Conservation (phyloP, 64 coral and sea anemone genomes). For the Actinia equina region DNA sequence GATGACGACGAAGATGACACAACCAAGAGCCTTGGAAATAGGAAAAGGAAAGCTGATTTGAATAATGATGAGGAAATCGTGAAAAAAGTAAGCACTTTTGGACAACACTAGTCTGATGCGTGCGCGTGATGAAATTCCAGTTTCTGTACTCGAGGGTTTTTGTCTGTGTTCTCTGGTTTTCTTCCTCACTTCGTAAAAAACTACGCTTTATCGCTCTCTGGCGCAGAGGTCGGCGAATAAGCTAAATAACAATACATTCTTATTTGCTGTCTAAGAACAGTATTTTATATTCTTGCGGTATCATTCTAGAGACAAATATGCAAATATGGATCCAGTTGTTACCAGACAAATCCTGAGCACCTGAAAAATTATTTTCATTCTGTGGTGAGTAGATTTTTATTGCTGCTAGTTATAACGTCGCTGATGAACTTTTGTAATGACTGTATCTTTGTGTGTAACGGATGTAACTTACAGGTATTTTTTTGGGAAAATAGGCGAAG, state of each 20-base stretch:
- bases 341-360: slow-evolving; percentile 71
- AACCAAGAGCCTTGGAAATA: not conserved
- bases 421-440: too few species aligned
- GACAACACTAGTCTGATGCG: not conserved
- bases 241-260: too few species aligned
- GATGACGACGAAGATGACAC: slow-evolving; percentile 31
- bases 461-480: not conserved
- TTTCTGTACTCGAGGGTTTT: too few species aligned
- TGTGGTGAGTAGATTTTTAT: slow-evolving; percentile 3
- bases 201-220: too few species aligned
- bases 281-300: not conserved
- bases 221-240: too few species aligned
- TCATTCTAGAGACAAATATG: slow-evolving; percentile 48
- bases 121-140: not conserved
- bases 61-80: slow-evolving; percentile 13
- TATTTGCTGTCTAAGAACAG: not conserved
- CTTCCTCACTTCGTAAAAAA: too few species aligned
- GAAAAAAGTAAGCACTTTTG: not conserved
- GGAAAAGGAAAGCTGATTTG: slow-evolving; percentile 19
- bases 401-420: not conserved
- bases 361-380: slow-evolving; percentile 58
- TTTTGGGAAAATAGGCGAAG: not conserved
- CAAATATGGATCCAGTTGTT: slow-evolving; percentile 90
- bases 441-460: too few species aligned
- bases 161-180: too few species aligned